Evolutionary conservation across 2,888 invertebrate species (phyloP).

Genomic region (Dascillus cervinus): DNA sequence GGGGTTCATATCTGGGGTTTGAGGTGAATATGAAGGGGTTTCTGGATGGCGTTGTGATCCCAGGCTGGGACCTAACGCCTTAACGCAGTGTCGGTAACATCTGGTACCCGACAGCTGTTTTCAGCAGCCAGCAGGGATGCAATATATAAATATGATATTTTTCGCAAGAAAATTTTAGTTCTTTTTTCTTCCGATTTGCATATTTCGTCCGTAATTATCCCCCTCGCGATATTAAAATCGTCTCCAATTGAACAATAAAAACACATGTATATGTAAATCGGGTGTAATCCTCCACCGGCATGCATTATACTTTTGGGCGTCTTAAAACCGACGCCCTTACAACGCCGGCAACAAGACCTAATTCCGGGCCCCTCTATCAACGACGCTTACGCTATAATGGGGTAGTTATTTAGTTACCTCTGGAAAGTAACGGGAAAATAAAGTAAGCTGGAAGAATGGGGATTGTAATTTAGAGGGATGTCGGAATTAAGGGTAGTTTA

Average conservation of each 20-base stretch:
- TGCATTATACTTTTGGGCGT: conserved; percentile 38
- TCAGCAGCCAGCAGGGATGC: conserved; percentile 24
- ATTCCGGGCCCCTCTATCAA: conserved; percentile 23
- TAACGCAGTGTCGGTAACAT: conserved; percentile 26
- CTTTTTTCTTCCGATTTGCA: too few relatives aligned
- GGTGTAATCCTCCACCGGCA: conserved; percentile 32
- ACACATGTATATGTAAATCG: conserved; percentile 42
- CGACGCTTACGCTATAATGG: conserved; percentile 39
- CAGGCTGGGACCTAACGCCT: conserved; percentile 19
- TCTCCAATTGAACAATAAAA: conserved; percentile 38
- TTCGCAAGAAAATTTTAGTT: conserved; percentile 1
- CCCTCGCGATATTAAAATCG: too few relatives aligned
- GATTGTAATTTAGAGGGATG: conserved; percentile 48
- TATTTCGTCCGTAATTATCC: too few relatives aligned
- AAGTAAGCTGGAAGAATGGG: conserved; percentile 45
- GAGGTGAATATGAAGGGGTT: conserved; percentile 20
- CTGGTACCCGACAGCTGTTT: conserved; percentile 28
- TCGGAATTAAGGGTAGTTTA: conserved; percentile 47
- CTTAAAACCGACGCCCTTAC: conserved; percentile 27
- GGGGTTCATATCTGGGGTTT: conserved; percentile 25
- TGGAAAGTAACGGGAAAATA: conserved; percentile 40
- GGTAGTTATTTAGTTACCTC: conserved; percentile 45
- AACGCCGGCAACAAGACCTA: conserved; percentile 22
- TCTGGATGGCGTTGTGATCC: conserved; percentile 16
- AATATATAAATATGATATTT: conserved; percentile 21